phyloP scores from a whole-genome alignment of 2,113 vertebrate genomes.

The Macquaria ambigua region DNA sequence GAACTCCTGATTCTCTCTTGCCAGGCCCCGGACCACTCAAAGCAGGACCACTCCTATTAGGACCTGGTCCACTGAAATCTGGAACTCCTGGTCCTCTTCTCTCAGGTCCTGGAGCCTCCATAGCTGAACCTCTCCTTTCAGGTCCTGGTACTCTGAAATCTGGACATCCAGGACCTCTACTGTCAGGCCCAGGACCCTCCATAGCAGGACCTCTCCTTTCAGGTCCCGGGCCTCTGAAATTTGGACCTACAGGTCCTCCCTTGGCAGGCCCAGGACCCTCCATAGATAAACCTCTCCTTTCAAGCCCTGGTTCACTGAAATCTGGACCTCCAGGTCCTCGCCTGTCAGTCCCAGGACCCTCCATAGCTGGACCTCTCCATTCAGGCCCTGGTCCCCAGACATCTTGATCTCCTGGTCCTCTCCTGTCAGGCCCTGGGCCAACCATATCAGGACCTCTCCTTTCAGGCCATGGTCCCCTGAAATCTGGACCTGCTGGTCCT shows the following conservation, averaged over 20 bases:
- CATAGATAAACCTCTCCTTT: background rate
- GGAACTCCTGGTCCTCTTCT: background rate
- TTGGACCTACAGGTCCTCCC: slow-evolving; percentile 3
- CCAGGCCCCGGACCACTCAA: background rate
- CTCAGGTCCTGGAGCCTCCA: background rate
- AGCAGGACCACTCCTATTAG: slow-evolving; percentile 1
- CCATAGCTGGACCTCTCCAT: background rate
- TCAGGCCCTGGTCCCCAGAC: slow-evolving; percentile 10
- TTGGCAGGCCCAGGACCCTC: slow-evolving; percentile 1
- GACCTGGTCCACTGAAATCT: background rate
- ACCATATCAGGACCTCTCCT: background rate
- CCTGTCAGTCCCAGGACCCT: slow-evolving; percentile 16
- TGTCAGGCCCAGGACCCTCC: background rate
- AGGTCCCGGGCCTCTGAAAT: slow-evolving; percentile 5
- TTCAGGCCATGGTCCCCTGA: slow-evolving; percentile 19
- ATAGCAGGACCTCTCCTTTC: background rate
- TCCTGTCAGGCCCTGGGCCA: background rate
- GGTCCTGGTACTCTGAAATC: background rate
- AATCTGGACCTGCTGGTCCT: slow-evolving; percentile 7
- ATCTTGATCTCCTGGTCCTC: slow-evolving; percentile 13
- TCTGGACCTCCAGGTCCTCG: slow-evolving; percentile 27
- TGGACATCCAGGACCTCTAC: background rate
- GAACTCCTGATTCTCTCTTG: background rate
- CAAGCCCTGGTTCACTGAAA: slow-evolving; percentile 3
- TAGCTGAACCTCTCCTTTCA: background rate